These are phyloP conservation scores for Astropecten irregularis DNA, from an alignment of 53 echinoderm and acorn worm genomes.

Conservation along the genomic window DNA sequence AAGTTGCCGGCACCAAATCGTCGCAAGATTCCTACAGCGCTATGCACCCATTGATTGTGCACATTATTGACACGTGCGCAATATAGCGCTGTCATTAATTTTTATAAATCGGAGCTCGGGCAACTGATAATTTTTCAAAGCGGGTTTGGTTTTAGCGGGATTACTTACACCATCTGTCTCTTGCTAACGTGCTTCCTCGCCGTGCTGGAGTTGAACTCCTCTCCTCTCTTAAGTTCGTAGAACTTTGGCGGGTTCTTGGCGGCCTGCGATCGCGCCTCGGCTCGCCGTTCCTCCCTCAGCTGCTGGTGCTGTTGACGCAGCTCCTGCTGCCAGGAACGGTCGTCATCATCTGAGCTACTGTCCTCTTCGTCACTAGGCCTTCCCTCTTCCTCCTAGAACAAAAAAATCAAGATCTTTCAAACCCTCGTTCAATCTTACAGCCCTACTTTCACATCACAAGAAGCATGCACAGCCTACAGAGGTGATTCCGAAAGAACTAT, in stretches of 20 bases:
- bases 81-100: too few species aligned
- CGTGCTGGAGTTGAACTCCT: slow-evolving; percentile 58
- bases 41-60: too few species aligned
- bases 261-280: background rate
- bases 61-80: too few species aligned
- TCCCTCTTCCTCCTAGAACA: slow-evolving; percentile 73
- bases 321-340: slow-evolving; percentile 82
- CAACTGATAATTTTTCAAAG: too few species aligned
- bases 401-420: background rate
- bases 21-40: too few species aligned
- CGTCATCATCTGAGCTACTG: slow-evolving; percentile 74
- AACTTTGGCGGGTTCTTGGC: slow-evolving; percentile 60
- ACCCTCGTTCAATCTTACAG: background rate
- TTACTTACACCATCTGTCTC: slow-evolving; percentile 56
- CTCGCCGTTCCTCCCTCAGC: slow-evolving; percentile 68
- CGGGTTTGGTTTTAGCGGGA: too few species aligned
- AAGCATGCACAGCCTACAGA: too few species aligned
- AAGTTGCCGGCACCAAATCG: too few species aligned
- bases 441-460: background rate
- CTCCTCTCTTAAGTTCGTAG: slow-evolving; percentile 87
- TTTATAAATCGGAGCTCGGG: too few species aligned
- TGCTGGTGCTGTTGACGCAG: slow-evolving; percentile 64
- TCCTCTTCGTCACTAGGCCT: slow-evolving; percentile 83
- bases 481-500: too few species aligned
- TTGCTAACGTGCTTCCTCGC: slow-evolving; percentile 40